phyloP scores from a whole-genome alignment of 2,888 invertebrate genomes.

The Pachymerium ferrugineum region DNA sequence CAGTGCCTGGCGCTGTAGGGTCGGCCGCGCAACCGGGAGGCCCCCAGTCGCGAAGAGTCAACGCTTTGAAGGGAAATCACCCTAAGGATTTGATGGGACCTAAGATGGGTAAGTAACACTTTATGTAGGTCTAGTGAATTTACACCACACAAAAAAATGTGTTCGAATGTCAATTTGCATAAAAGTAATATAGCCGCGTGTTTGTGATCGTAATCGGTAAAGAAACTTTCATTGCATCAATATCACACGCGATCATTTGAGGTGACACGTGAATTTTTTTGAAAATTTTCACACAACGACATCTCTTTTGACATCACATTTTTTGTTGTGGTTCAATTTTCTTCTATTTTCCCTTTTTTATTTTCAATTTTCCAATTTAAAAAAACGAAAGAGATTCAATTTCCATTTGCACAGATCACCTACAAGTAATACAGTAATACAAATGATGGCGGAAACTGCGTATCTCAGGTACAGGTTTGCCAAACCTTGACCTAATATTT shows the following conservation, averaged over 20 bases:
- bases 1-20: conserved; percentile 47
- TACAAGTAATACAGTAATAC: conserved; percentile 23
- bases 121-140: neutral
- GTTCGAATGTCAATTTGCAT: too few relatives aligned
- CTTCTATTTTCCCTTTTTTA: neutral
- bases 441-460: conserved; percentile 14
- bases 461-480: conserved; percentile 15
- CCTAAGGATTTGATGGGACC: conserved; percentile 72
- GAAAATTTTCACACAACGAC: too few relatives aligned
- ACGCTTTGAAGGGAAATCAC: conserved; percentile 80
- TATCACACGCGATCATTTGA: too few relatives aligned
- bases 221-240: too few relatives aligned
- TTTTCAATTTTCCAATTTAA: neutral
- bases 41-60: conserved; percentile 63
- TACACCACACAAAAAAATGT: conserved; percentile 19
- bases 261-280: too few relatives aligned
- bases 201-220: too few relatives aligned
- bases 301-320: neutral
- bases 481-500: neutral
- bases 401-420: conserved; percentile 24
- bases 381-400: conserved; percentile 27
- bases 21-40: conserved; percentile 33
- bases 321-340: conserved; percentile 3
- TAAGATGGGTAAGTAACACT: conserved; percentile 65
- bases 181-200: too few relatives aligned